Percentiles rank a stretch among this genome's conserved stretches.
Conservation (phyloP, 2,888 invertebrate genomes). For the Eristalis tenax region DNA sequence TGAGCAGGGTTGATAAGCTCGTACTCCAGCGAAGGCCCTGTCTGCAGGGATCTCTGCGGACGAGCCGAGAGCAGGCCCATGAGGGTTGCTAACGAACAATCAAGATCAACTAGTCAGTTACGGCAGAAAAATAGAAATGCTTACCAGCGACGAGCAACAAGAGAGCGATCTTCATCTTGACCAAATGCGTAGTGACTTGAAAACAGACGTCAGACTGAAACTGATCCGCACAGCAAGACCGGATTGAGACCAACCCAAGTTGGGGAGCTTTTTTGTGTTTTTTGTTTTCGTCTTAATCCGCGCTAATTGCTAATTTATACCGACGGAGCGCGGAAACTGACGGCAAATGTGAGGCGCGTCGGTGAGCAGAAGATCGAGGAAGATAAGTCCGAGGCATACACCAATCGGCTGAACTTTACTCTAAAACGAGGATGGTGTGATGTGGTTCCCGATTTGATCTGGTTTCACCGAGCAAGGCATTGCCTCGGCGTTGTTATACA, state of each 20-base stretch:
- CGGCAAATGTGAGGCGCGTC: neutral
- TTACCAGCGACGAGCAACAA: conserved; percentile 55
- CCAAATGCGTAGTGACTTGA: conserved; percentile 7
- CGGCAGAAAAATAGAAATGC: neutral
- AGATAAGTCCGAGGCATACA: neutral
- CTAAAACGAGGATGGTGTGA: neutral
- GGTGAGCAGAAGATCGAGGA: neutral
- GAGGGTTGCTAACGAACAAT: conserved; percentile 7
- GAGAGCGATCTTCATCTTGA: conserved; percentile 54
- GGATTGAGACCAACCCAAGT: conserved; percentile 4
- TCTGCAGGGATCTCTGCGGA: conserved; percentile 9
- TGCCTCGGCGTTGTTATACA: too few species aligned
- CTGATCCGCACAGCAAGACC: conserved; percentile 11
- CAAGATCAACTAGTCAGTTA: neutral
- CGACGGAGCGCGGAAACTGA: conserved; percentile 4
- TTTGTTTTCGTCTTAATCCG: conserved; percentile 35
- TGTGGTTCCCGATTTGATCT: neutral
- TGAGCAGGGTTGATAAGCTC: conserved; percentile 75
- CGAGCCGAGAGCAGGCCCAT: conserved; percentile 42
- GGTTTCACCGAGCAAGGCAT: too few species aligned
- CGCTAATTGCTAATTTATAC: conserved; percentile 48
- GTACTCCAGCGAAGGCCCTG: conserved; percentile 77
- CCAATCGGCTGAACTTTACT: conserved; percentile 15
- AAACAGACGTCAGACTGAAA: conserved; percentile 37
- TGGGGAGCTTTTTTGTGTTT: conserved; percentile 28